Percentiles rank a stretch among this genome's conserved stretches.
Conservation (phyloP, 2,113 vertebrate genomes). For the Aix galericulata region DNA sequence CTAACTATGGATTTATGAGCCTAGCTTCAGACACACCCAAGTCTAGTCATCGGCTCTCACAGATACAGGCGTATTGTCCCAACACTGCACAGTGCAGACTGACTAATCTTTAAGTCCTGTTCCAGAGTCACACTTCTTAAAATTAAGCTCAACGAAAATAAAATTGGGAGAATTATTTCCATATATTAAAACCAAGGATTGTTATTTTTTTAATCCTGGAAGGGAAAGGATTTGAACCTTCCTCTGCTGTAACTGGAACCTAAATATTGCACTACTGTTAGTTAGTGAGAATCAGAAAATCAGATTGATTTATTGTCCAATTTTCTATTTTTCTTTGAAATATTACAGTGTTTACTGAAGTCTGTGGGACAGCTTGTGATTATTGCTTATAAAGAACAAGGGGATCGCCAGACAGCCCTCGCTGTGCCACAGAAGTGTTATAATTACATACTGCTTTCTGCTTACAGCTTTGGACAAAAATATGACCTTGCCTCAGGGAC, state of each 20-base stretch:
- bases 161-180: not conserved
- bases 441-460: not conserved
- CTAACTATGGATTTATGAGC: constrained; percentile 14
- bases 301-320: not conserved
- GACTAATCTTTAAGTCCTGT: not conserved
- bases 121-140: not conserved
- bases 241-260: not conserved
- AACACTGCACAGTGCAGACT: not conserved
- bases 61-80: not conserved
- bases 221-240: not conserved
- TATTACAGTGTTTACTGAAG: not conserved
- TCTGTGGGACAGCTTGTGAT: not conserved
- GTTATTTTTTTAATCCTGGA: not conserved
- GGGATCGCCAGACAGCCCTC: not conserved
- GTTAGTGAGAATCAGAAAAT: not conserved
- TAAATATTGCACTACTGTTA: not conserved
- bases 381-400: not conserved
- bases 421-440: not conserved
- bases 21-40: not conserved
- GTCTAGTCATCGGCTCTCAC: not conserved
- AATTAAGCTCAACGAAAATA: not conserved
- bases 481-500: not conserved
- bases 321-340: not conserved
- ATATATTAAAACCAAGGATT: not conserved
- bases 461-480: not conserved